Evolutionary conservation across 2,113 vertebrate species (phyloP), one percentile per base, ranked within the genome.

Genomic region (Grantiella picta): DNA sequence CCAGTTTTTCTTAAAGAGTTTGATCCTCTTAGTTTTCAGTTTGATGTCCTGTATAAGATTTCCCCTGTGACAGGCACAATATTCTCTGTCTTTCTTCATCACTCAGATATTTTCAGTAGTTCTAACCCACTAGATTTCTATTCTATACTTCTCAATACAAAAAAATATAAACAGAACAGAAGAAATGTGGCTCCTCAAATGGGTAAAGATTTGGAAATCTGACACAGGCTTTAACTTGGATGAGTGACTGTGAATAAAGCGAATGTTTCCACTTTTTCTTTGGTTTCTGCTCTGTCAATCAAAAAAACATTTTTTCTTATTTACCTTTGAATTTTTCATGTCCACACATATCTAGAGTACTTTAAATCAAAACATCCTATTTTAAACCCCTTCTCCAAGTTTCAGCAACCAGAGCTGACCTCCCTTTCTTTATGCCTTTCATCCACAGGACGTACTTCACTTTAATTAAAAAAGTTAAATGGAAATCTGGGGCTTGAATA

Each of bases 281-380:
- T 63, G 16, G 25, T 65, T 85, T 78, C 69, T 38, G 66, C 19
- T 40, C 25, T 80, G n/a, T 63, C 68, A 82, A 29, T 27, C 16
- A 87, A 19, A 78, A 9, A 44, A 82, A 0, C 1, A 15, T 50
- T 61, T 81, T 56, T 11, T 73, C 29, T 56, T 82, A 63, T 53
- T 73, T n/a, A 71, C 7, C 8, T 24, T 68, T 85, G 10, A 82
- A 35, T 19, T 87, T 82, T 72, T 69, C 6, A 27, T 64, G 53
- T 49, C 59, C 29, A 25, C 19, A 19, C 0, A 0, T 66, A 59
- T 28, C 33, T 64, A 40, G 10, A 57, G 5, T 21, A 25, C 7
- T 72, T 69, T 16, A 15, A 84, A 66, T 36, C 11, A 79, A 50
- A 33, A 40, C 4, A 27, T 40, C 3, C 24, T 61, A 4, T 45